phyloP scores from a whole-genome alignment of 2,113 vertebrate genomes.

The Chlorocebus sabaeus region DNA sequence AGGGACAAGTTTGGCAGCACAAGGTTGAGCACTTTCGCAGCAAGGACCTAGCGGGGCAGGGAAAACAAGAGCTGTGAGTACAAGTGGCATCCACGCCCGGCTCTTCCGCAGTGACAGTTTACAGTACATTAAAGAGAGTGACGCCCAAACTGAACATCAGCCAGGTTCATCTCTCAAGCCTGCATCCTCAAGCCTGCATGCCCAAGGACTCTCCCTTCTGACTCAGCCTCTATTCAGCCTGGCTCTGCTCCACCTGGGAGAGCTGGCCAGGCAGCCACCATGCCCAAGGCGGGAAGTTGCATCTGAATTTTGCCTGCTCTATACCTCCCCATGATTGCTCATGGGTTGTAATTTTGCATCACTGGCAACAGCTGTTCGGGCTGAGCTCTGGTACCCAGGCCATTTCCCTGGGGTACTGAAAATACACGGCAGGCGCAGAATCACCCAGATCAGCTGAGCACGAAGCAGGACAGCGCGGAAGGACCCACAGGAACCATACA shows the following conservation, averaged over 20 bases:
- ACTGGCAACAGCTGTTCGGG: slow-evolving; percentile 34
- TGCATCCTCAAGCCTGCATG: slow-evolving; percentile 33
- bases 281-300: rapidly evolving
- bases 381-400: slow-evolving; percentile 38
- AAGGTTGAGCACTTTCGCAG: slow-evolving; percentile 92
- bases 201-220: background rate
- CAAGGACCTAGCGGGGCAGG: slow-evolving; percentile 86
- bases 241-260: background rate
- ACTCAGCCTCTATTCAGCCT: background rate
- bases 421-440: slow-evolving; percentile 50
- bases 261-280: rapidly evolving
- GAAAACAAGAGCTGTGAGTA: slow-evolving; percentile 43
- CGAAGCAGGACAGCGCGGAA: background rate
- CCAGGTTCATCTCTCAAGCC: background rate
- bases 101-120: background rate
- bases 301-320: background rate
- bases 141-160: background rate
- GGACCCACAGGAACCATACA: background rate
- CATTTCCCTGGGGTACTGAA: slow-evolving; percentile 47
- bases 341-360: background rate
- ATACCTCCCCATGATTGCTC: background rate
- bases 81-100: background rate
- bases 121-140: slow-evolving; percentile 25
- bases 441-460: background rate
- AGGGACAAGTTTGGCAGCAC: slow-evolving; percentile 90